Evolutionary conservation across 2,888 invertebrate species (phyloP).

Genomic region (Leptopilina syphax): DNA sequence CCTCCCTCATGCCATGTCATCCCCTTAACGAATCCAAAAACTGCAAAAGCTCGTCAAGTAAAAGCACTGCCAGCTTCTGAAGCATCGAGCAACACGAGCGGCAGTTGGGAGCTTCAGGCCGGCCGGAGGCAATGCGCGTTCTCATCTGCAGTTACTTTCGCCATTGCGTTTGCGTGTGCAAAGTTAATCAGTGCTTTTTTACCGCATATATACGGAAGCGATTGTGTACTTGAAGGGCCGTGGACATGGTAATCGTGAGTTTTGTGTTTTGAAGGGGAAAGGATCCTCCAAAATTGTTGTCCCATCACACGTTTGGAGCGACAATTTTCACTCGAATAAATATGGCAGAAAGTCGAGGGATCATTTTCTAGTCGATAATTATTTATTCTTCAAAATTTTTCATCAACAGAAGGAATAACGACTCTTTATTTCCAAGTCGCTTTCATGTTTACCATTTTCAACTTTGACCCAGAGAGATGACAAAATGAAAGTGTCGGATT

Average conservation of each 20-base stretch:
- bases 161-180: conserved; percentile 56
- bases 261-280: conserved; percentile 16
- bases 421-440: background rate
- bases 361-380: conserved; percentile 26
- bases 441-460: conserved; percentile 31
- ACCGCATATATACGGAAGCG: conserved; percentile 46
- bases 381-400: background rate
- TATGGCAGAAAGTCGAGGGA: conserved; percentile 26
- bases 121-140: conserved; percentile 56
- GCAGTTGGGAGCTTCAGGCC: conserved; percentile 58
- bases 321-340: background rate
- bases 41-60: background rate
- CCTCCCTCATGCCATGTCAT: too few relatives aligned
- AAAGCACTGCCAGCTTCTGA: conserved; percentile 19
- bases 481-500: conserved; percentile 26
- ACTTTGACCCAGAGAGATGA: conserved; percentile 31
- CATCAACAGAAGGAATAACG: background rate
- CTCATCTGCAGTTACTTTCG: conserved; percentile 47
- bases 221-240: conserved; percentile 39
- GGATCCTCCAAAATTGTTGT: background rate
- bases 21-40: conserved; percentile 25
- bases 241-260: conserved; percentile 45
- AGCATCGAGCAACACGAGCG: conserved; percentile 44
- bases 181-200: conserved; percentile 50
- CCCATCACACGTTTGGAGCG: background rate